Base-by-base conservation (phyloP, 2,888 invertebrate genomes). In the Idaea aversata region DNA sequence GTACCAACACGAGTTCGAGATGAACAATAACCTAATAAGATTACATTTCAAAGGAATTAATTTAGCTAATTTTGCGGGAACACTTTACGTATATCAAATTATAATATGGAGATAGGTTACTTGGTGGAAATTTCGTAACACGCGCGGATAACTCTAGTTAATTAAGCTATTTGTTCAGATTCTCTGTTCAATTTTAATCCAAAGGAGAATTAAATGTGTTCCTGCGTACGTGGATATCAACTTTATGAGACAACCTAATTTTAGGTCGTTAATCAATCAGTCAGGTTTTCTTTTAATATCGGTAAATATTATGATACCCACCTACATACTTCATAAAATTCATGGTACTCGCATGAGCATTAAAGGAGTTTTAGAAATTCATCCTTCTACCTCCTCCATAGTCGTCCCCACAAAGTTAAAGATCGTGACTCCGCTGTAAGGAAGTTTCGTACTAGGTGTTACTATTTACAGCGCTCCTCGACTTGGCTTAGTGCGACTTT, bases 11-110 rank as follows among this genome's bases (percentile, higher is more conserved):
- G 47, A 47, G 47, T 47, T 47, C 47, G 47, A 47, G 47, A 65
- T 63, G 61, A 65, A 61, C 47, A 47, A 47, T 47, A 47, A 47
- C 47, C 47, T 57, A 35, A 63, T 36, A 34, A 58, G 57, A 65
- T 59, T 61, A 34, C 61, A 65, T 66, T 66, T 69, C 67, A 72
- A 69, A 67, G 65, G 70, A 63, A 64, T 63, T 67, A 68, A 70
- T 68, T 69, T 65, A 60, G 47, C 64, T 65, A 34, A 65, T 68
- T 64, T 60, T 63, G 62, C 60, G 60, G 60, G 38, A 60, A 63
- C 62, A 58, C 60, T 64, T 65, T 63, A 63, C 59, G 59, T 59
- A 34, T 57, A 63, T 61, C 61, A 63, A 62, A 65, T 65, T 63
- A 67, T 59, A 62, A 67, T 64, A 59, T 35, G 36, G 15, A 65